A percentile compares a stretch with the other conserved stretches of the same genome.
phyloP scores from a whole-genome alignment of 2,888 invertebrate species.

The Achlya flavicornis region DNA sequence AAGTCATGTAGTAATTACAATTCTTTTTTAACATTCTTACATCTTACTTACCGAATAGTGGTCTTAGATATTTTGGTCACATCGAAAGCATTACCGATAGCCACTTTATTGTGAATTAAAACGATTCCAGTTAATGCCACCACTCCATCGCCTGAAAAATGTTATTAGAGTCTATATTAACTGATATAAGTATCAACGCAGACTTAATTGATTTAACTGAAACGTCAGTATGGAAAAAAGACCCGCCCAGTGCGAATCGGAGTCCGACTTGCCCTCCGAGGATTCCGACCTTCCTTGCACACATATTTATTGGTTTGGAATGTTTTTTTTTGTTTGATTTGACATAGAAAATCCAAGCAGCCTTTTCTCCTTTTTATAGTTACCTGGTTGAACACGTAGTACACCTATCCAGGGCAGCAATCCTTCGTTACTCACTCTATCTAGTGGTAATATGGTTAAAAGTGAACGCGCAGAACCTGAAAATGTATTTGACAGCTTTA shows the following conservation, averaged over 20 bases:
- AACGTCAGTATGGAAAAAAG: too few relatives aligned
- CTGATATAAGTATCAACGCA: too few relatives aligned
- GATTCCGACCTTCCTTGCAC: too few relatives aligned
- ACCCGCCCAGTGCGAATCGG: too few relatives aligned
- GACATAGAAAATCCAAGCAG: too few relatives aligned
- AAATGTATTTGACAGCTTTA: not conserved
- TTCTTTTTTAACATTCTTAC: too few relatives aligned
- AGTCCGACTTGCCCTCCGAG: too few relatives aligned
- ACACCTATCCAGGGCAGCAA: constrained; percentile 61
- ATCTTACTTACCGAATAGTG: constrained; percentile 43
- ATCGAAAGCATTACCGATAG: constrained; percentile 58
- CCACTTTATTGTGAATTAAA: constrained; percentile 48
- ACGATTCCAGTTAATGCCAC: constrained; percentile 60
- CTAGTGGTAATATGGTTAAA: not conserved
- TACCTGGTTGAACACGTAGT: constrained; percentile 54
- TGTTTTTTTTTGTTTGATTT: too few relatives aligned
- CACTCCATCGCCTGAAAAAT: constrained; percentile 17
- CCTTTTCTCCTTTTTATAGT: constrained; percentile 25
- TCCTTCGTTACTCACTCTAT: constrained; percentile 22
- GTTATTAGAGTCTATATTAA: not conserved
- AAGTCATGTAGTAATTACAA: too few relatives aligned
- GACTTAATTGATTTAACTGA: too few relatives aligned
- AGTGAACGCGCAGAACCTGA: not conserved
- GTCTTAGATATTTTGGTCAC: constrained; percentile 45
- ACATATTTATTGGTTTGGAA: too few relatives aligned